Base-by-base conservation (phyloP, 2,797 vertebrate genomes). In the Xenops minutus region DNA sequence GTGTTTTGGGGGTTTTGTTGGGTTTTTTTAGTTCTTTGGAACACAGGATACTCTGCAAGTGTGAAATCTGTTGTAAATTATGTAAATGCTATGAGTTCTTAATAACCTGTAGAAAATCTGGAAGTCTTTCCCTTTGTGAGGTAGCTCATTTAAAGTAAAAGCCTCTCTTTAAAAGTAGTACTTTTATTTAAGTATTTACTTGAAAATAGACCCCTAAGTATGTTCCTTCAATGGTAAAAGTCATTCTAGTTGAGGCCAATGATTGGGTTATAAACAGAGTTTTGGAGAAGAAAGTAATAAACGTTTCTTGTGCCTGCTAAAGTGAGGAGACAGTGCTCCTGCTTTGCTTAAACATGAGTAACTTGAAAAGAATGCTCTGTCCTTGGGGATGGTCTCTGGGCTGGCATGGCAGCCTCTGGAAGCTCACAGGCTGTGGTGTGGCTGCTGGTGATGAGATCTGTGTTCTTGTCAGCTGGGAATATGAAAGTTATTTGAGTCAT, bases 381-480 rank as follows among this genome's bases (percentile, higher is more conserved):
- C 36, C 9, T 0, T 29, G 85, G 59, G 66, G 34, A 12, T 16
- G 32, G 21, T n/a, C 43, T 7, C 54, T 59, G 26, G 10, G 66
- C 69, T 67, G 74, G 48, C 1, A 2, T 29, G 37, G 61, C 55
- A 83, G 61, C 66, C 87, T 85, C 34, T 30, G 73, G 43, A 43
- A 55, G 32, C 51, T 84, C 55, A 37, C 56, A 17, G 34, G 39
- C 43, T 64, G 66, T 27, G 43, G 27, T 32, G 26, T 62, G 37
- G 51, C 67, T 75, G 58, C 62, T 63, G 32, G 36, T 85, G 21
- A 32, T 66, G 52, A 94, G 82, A 37, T 76, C 11, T n/a, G 55
- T 51, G 34, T 92, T 93, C 79, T 83, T 94, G 96, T 96, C 98
- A 98, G 96, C 97, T 98, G 97, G 92, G 97, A 98, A 98, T 97